Evolutionary conservation across 1,140 invertebrate species (phyloP), one percentile per base, ranked within the genome.

Genomic region (Akabosia matsudoensis): DNA sequence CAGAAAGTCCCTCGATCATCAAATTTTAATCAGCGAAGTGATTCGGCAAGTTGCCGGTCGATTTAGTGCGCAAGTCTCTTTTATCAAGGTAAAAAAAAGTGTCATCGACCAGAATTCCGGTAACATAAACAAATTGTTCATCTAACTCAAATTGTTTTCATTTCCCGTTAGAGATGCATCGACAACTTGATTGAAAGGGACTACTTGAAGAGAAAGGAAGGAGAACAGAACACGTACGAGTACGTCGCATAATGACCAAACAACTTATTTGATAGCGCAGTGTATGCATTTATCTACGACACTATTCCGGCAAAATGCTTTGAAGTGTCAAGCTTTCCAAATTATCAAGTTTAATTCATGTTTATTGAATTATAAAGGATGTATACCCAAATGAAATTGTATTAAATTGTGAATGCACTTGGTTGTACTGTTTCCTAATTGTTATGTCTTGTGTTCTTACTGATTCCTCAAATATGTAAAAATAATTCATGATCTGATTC

Each of bases 161-260:
- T 71, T 85, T 84, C 82, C 79, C 80, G 90, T 89, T 75, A 95
- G 94, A 97, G 98, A 92, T 98, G 97, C 88, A 99, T 99, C 87
- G 97, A 99, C 87, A 97, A 98, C 84, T 89, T 99, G 82, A 99
- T 99, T 83, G 97, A 99, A 86, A 99, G 99, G 85, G 97, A 99
- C 85, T 99, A 99, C 87, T 16, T 72, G 18, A 3, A 22, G 34
- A 13, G 70, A 37, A 34, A 37, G 16, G n/a, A 33, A 24, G 82
- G 24, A 22, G 70, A 72, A 30, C 61, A 28, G 4, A 67, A 67
- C 31, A 31, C n/a, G 1, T 67, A 67, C n/a, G 61, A 67, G 28
- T 67, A 67, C 28, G 22, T 7, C 28, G 28, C 28, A 30, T 67
- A 67, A 31, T 18, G 37, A 18, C 37, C 18, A 45, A 45, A 45